A percentile compares a stretch with the other conserved stretches of the same genome.
phyloP scores from a whole-genome alignment of 2,797 vertebrate species.

The Enteromius unitaeniatus region DNA sequence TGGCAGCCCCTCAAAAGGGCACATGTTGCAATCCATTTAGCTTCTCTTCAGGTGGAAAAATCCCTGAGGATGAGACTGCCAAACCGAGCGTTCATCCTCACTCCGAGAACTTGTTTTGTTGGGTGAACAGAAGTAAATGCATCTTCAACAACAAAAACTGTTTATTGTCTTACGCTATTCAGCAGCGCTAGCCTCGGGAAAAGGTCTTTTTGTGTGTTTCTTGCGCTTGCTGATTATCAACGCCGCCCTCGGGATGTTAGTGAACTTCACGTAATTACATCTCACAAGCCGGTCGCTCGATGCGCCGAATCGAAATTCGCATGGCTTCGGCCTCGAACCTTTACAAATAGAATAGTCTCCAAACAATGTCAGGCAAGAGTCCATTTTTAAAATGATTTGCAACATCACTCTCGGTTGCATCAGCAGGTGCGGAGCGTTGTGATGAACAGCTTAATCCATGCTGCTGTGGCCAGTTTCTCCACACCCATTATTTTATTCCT shows the following conservation, averaged over 20 bases:
- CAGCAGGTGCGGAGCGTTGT: constrained; percentile 17
- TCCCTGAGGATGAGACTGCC: constrained; percentile 36
- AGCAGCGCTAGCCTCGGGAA: constrained; percentile 24
- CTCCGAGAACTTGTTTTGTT: constrained; percentile 28
- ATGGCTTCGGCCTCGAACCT: background rate
- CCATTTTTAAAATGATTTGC: constrained; percentile 33
- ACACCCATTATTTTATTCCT: constrained; percentile 59
- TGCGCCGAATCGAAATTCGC: constrained; percentile 2
- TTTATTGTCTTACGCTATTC: constrained; percentile 38
- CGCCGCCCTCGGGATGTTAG: constrained; percentile 40
- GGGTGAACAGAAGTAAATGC: constrained; percentile 36
- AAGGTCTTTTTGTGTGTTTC: constrained; percentile 46
- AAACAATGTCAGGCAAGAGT: constrained; percentile 32
- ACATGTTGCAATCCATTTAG: constrained; percentile 49
- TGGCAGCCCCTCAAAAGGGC: constrained; percentile 42
- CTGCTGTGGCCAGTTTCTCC: constrained; percentile 52
- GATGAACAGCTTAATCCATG: constrained; percentile 53
- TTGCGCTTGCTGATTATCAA: constrained; percentile 37
- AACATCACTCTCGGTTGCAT: constrained; percentile 34
- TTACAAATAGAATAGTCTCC: constrained; percentile 8
- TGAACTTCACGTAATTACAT: constrained; percentile 48
- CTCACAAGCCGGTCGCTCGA: background rate
- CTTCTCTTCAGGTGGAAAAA: constrained; percentile 48
- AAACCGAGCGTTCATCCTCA: constrained; percentile 41
- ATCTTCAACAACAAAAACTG: constrained; percentile 25